Evolutionary conservation across 2,888 invertebrate species (phyloP).

Genomic region (Macrophya alboannulata): DNA sequence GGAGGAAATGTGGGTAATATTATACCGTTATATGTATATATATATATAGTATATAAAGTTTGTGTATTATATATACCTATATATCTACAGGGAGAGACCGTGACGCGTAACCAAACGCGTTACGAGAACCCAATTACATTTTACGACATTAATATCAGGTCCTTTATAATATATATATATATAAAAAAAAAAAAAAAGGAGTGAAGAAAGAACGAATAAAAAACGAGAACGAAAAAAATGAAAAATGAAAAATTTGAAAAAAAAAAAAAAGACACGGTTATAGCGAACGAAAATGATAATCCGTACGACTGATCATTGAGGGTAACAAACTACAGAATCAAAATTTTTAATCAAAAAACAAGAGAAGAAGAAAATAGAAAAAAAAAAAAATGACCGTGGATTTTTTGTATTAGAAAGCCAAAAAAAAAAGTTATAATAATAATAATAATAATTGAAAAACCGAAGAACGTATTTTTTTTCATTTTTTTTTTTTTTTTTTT

Average conservation of each 20-base stretch:
- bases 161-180: conserved; percentile 9
- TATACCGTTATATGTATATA: conserved; percentile 7
- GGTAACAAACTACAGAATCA: background rate
- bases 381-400: background rate
- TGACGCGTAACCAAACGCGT: conserved; percentile 50
- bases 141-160: conserved; percentile 50
- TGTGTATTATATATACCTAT: background rate
- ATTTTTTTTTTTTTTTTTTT: background rate
- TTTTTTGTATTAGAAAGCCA: background rate
- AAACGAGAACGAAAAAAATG: background rate
- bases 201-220: background rate
- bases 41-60: background rate
- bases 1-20: conserved; percentile 19
- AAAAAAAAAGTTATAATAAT: background rate
- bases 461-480: background rate
- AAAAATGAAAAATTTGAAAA: background rate
- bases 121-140: conserved; percentile 43
- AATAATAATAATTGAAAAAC: background rate
- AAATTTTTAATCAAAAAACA: background rate
- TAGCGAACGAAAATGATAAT: background rate
- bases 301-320: background rate
- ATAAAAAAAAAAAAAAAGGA: background rate
- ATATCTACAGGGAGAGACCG: background rate
- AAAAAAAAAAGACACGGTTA: background rate
- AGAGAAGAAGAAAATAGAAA: background rate